Evolutionary conservation across 2,888 invertebrate genomes (phyloP), one percentile per base, ranked within the genome.

Genomic region (Ophioninae sp.): DNA sequence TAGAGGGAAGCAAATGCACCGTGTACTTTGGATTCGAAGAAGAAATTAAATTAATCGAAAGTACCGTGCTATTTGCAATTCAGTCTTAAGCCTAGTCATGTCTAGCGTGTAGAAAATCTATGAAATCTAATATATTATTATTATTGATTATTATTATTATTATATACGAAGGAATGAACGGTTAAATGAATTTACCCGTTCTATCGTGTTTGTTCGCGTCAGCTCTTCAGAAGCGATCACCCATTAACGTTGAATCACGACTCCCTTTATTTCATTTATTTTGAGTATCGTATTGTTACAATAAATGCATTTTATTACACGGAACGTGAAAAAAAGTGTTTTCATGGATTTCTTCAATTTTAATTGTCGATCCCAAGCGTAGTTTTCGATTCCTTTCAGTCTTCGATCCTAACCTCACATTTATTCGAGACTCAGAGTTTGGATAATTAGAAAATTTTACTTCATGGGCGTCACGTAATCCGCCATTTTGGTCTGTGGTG

Each of bases 51-150:
- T 13, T 23, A 68, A 74, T 64, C 41, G 41, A 77, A 79, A 79
- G 61, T 76, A 73, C 62, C 68, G 78, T 82, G 76, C 76, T 73
- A 82, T 85, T 65, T 67, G 78, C 80, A 80, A 69, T 81, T 83
- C 78, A 85, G 83, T 86, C 86, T 81, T 82, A 85, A 83, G 79
- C 80, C 86, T 86, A 86, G 86, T 86, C 86, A 86, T 83, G 73
- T 80, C 76, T 83, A 85, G 76, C 59, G 56, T 21, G 81, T 86
- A 79, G 67, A 10, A 70, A 85, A 79, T 76, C 77, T 83, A 82
- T 59, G 23, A 86, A 70, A 65, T 79, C 61, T 82, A 80, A 76
- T 81, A 68, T 72, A 72, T 70, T 56, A 78, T 72, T 79, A 79
- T 79, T 50, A 56, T 68, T 70, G 50, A 79, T 79, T 50, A 56